phyloP scores from a whole-genome alignment of 2,113 vertebrate genomes.

The Gadus chalcogrammus region DNA sequence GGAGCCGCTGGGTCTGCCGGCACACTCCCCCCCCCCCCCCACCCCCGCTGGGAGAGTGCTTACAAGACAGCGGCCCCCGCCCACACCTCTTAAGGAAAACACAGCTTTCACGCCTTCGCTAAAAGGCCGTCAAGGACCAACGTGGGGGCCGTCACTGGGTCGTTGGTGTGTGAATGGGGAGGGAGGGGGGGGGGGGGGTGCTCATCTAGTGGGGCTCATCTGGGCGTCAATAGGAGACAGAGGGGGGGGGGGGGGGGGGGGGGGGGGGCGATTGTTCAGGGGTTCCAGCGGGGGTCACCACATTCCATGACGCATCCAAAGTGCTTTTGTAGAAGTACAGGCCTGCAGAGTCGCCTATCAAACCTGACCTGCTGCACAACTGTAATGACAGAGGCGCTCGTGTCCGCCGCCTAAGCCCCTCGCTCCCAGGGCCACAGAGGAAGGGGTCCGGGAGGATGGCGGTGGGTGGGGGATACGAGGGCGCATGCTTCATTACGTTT shows the following conservation, averaged over 20 bases:
- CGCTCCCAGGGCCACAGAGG: conserved; percentile 14
- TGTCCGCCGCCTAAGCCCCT: not conserved
- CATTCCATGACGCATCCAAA: conserved; percentile 38
- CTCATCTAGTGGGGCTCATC: conserved; percentile 50
- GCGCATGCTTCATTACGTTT: not conserved
- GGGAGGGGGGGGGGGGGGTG: conserved; percentile 35
- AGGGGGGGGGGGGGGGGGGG: conserved; percentile 7
- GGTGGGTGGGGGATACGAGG: not conserved
- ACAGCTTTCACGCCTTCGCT: conserved; percentile 34
- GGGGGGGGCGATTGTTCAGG: conserved; percentile 10
- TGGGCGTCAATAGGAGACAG: conserved; percentile 30
- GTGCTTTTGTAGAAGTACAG: conserved; percentile 32
- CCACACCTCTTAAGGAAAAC: conserved; percentile 23
- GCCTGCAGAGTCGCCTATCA: conserved; percentile 16
- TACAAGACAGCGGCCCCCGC: conserved; percentile 7
- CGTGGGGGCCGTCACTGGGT: conserved; percentile 25
- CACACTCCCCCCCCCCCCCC: not conserved
- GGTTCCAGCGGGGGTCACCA: conserved; percentile 39
- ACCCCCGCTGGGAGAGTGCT: not conserved
- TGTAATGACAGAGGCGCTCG: conserved; percentile 4
- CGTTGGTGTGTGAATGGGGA: conserved; percentile 56
- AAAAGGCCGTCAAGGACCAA: conserved; percentile 20
- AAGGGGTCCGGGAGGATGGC: conserved; percentile 3
- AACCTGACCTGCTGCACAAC: conserved; percentile 34
- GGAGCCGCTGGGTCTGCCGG: conserved; percentile 11